Base-by-base conservation (phyloP, 1,140 invertebrate genomes). In the Nylanderia fulva region DNA sequence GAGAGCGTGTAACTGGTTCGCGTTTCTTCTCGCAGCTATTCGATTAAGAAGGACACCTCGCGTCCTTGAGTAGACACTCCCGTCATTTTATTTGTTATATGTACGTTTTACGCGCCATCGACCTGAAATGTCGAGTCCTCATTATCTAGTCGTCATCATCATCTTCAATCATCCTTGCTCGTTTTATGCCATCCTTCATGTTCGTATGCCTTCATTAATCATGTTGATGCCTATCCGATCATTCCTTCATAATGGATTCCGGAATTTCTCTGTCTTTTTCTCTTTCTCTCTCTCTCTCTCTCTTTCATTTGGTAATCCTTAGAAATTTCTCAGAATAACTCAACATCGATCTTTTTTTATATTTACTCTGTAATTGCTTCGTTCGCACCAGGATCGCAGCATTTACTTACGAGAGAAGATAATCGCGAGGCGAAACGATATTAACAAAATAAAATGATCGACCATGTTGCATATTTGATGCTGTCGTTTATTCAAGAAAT, bases 71-170 rank as follows among this genome's bases (percentile, higher is more conserved):
- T 39, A 58, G 21, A 54, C 52, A 33, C 58, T 36, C 71, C 24
- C 18, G 21, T 18, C n/a, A 24, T 66, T 13, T 21, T 60, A 45
- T 52, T 58, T 82, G 66, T 82, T 82, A 45, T 82, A 42, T n/a
- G 11, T 82, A 42, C 27, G 11, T 82, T 82, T 39, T 71, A 72
- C 27, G 64, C 64, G 36, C 66, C 77, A 60, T 24, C 66, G n/a
- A 33, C 52, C n/a, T 82, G 77, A 82, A 72, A 71, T 72, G 77
- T 71, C 52, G 42, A 68, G 61, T 56, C 11, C 63, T 80, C 77
- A 58, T 80, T 80, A 80, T 58, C 77, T 69, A 82, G 77, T 82
- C 77, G 36, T 82, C 77, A 72, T 82, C 77, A 72, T 82, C 66
- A 82, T 82, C 66, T 60, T 82, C 66, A 82, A 82, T 82, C 77